Base-by-base conservation (phyloP, 2,113 vertebrate species). In the Neodontobutis hainanensis region DNA sequence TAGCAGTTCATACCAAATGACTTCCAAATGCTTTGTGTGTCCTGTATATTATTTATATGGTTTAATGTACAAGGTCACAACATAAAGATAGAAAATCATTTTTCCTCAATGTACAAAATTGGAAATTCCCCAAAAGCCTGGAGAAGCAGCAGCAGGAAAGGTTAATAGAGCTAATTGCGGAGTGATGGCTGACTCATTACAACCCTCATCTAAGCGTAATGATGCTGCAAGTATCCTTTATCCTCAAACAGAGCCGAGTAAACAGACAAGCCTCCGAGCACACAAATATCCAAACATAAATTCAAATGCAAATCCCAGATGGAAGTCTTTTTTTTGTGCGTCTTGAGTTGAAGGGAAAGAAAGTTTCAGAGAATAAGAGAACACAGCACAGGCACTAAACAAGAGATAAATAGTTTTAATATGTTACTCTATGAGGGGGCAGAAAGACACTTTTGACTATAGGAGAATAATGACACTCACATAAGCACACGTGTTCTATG, bases 151-250 rank as follows among this genome's bases (percentile, higher is more conserved):
- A 51, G 66, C 70, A 27, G 49, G 65, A 43, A 67, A 84, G 59
- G 71, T 78, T 84, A 86, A 85, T 58, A 68, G 63, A 36, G 81
- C 58, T 78, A 73, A 73, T 83, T n/a, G 11, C 40, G 0, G 65
- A 62, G 35, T 62, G 66, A 82, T 60, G 65, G 59, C 64, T 75
- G 63, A 70, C 66, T 83, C 70, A 71, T 86, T 81, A 61, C 42
- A 27, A 61, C 47, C 56, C 66, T 42, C 68, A 57, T 68, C 64
- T 34, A 14, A 36, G 48, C 14, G 63, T 85, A 81, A 85, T 82
- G 74, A 77, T 46, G 61, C 76, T 65, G 69, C 5, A 1, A 63
- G 32, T 48, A 27, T 70, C 68, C 19, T 15, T 19, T 1, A 35
- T 55, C 43, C 14, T 50, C 58, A 51, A 57, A 63, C 36, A 38